Evolutionary conservation across 2,888 invertebrate genomes (phyloP).

Genomic region (Galerucella nymphaeae): DNA sequence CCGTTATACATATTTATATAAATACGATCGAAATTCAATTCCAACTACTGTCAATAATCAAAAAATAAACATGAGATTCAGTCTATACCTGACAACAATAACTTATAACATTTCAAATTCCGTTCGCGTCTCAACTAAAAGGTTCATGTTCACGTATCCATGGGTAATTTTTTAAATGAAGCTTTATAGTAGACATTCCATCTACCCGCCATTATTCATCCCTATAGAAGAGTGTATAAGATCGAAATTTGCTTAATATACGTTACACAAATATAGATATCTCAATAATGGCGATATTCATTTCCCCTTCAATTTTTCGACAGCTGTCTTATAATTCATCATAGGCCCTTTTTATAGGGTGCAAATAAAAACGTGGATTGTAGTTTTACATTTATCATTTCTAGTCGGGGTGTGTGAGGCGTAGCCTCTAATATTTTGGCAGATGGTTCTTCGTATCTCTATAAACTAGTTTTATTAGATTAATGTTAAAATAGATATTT

Average conservation of each 20-base stretch:
- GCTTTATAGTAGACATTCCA: not conserved
- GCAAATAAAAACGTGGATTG: conserved; percentile 41
- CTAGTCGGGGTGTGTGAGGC: conserved; percentile 16
- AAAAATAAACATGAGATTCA: not conserved
- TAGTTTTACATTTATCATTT: conserved; percentile 41
- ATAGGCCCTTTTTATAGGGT: conserved; percentile 47
- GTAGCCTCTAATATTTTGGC: conserved; percentile 24
- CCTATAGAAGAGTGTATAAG: conserved; percentile 18
- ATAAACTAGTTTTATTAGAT: not conserved
- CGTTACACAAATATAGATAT: conserved; percentile 49
- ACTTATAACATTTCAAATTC: conserved; percentile 3
- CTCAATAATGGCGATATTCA: conserved; percentile 51
- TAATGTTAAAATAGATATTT: not conserved
- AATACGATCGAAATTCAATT: not conserved
- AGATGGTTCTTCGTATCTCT: conserved; percentile 25
- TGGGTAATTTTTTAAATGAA: conserved; percentile 17
- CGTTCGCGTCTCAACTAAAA: not conserved
- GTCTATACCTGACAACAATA: not conserved
- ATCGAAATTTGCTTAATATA: conserved; percentile 27
- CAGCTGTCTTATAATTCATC: conserved; percentile 54
- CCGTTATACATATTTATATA: no score
- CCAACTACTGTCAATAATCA: not conserved
- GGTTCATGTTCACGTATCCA: conserved; percentile 12
- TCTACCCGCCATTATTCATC: conserved; percentile 15
- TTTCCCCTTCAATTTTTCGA: conserved; percentile 48